Base-by-base conservation (phyloP, 1,140 invertebrate species). In the Hypsibius dujardini region DNA sequence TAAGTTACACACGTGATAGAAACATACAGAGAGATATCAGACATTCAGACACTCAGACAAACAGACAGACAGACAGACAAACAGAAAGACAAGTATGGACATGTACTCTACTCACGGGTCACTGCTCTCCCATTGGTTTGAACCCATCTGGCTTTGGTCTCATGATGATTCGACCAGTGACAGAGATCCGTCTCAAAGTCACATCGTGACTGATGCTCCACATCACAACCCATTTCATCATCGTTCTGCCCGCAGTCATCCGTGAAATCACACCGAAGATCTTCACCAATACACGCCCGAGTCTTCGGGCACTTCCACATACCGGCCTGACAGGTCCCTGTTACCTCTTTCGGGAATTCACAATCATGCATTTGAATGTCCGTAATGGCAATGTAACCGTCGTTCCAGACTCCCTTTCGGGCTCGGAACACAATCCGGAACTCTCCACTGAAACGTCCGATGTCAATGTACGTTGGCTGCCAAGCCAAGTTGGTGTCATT, bases 341-440 rank as follows among this genome's bases (percentile, higher is more conserved):
- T 7, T 28, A 28, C 28, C 28, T 28, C 28, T 28, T 28, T 28
- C 28, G 28, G 28, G n/a, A 56, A 56, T 12, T n/a, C 50, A 56
- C 50, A 56, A 56, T 56, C 50, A 7, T 56, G 7, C 7, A 56
- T 12, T 56, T 12, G 7, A n/a, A 56, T n/a, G 7, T 56, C 50
- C 7, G 7, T n/a, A 7, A 56, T n/a, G n/a, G 7, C 50, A n/a
- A 56, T 56, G 50, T n/a, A 12, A 12, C 50, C 50, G n/a, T 56
- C n/a, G 7, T 7, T 56, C 50, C n/a, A 7, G 50, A n/a, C 7
- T 12, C 50, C 50, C n/a, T 56, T 56, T 56, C 50, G 50, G 7
- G 50, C 50, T 7, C 50, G 50, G 50, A 56, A 56, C 7, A 56
- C 50, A 56, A 56, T 56, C 50, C 50, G 50, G 50, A 56, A 56